Evolutionary conservation across 2,888 invertebrate species (phyloP), one percentile per base, ranked within the genome.

Genomic region (Thecocarcelia acutangulata): DNA sequence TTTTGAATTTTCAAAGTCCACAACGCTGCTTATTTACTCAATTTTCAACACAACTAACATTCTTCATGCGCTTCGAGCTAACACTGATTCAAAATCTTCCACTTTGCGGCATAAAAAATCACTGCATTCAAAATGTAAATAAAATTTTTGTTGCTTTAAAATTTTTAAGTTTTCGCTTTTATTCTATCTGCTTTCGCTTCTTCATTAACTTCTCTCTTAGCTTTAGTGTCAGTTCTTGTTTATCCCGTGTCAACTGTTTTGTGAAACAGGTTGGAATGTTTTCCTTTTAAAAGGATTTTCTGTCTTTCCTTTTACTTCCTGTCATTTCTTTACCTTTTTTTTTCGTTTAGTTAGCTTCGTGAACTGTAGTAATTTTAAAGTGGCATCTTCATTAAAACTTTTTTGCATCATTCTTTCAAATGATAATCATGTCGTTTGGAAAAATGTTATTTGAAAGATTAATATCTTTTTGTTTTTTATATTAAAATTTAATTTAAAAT

Each of bases 341-440:
- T n/a, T n/a, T 48, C 9, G 44, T 28, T 2, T 24, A 24, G 28
- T 46, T 56, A 13, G 17, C 17, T 52, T 69, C 44, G 17, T 56
- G 28, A 69, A 56, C 76, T n/a, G n/a, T n/a, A 69, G 11, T 15
- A 40, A 37, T 54, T 42, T 70, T 70, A 54, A 70, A 77, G 64
- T 77, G 64, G 42, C 64, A 70, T 64, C 70, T 77, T 77, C 63
- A 77, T 77, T 77, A 70, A 58, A 77, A 70, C 50, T 77, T 76
- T 77, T 61, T 63, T 63, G 15, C 33, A 15, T 33, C 44, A 17
- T 33, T 52, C 21, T 50, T 75, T 50, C 13, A 52, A 68, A 59
- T 68, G 59, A 59, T 58, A 40, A 50, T 58, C 3, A 48, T 56
- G 33, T 61, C 28, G 28, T 59, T 72, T 50, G 15, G 19, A 1